Evolutionary conservation across 2,888 invertebrate species (phyloP), one percentile per base, ranked within the genome.

Genomic region (Synergus japonicus): DNA sequence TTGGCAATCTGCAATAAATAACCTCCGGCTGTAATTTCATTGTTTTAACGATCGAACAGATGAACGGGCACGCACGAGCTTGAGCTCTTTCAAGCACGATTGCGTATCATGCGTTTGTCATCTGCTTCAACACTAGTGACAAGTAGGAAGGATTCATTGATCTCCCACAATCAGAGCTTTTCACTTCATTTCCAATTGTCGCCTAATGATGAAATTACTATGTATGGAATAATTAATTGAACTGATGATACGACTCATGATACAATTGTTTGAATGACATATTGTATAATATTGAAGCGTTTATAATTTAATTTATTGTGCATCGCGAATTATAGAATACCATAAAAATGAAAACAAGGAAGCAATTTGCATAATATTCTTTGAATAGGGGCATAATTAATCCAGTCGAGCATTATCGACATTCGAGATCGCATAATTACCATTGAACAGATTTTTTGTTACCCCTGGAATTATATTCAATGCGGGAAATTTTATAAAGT

Each of bases 1-100:
- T 89, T 88, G 88, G 81, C 87, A 87, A 89, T 89, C 87, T 87
- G 87, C 87, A 86, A 88, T 89, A 88, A 89, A 88, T 86, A 88
- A 89, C 85, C 83, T 80, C 81, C 83, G 83, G 81, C 85, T 88
- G 85, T 87, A 87, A 88, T 88, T 89, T 87, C 86, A 87, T 88
- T 87, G 86, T 87, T 88, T 88, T 84, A 87, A 87, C 85, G 86
- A 87, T 83, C 85, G 82, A 83, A 81, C 81, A 54, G 81, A 83
- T 77, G 78, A 76, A 60, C 76, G 63, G 67, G 37, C 77, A 78
- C 66, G 63, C 76, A 76, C 18, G 49, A 77, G 78, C 64, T 54
- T 60, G 10, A 22, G 12, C 22, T 22, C n/a, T 73, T 73, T 54
- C 29, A 73, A 54, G 73, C 73, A 73, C 54, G 9, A 54, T 73